A percentile compares a stretch with the other conserved stretches of the same genome.
Conservation (phyloP, 1,140 invertebrate genomes). For the Ceratosolen solmsi region DNA sequence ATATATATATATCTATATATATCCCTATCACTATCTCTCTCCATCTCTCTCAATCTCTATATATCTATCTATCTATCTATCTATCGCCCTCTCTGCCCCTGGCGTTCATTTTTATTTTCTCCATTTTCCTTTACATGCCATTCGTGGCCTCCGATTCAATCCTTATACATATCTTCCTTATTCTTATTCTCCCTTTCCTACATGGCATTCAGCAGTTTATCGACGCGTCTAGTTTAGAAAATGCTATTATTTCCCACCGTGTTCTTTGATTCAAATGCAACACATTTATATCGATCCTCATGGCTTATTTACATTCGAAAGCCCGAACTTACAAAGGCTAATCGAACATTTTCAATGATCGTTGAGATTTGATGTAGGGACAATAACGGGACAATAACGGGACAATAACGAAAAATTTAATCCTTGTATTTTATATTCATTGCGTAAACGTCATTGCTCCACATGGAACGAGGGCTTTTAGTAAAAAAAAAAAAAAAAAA, state of each 20-base stretch:
- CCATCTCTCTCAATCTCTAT: not conserved
- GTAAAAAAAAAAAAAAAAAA: no score
- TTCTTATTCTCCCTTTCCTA: constrained; percentile 1
- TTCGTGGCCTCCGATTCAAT: not conserved
- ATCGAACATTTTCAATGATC: no score
- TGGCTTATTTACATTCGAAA: no score
- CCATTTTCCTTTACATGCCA: not conserved
- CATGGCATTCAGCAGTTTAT: not conserved
- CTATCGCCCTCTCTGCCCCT: not conserved
- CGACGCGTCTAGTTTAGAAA: constrained; percentile 7
- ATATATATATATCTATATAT: not conserved
- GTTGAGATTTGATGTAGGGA: no score
- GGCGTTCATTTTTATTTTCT: not conserved
- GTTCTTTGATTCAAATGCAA: not conserved
- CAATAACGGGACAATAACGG: no score
- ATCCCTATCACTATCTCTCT: not conserved
- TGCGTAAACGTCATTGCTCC: no score
- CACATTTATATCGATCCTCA: no score
- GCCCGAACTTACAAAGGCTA: no score
- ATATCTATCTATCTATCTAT: not conserved
- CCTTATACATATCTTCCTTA: constrained; percentile 1
- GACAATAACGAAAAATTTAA: no score
- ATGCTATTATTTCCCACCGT: not conserved
- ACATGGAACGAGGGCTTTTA: no score
- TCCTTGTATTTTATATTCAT: no score